Evolutionary conservation across 2,113 vertebrate species (phyloP).

Genomic region (Phalacrocorax aristotelis): DNA sequence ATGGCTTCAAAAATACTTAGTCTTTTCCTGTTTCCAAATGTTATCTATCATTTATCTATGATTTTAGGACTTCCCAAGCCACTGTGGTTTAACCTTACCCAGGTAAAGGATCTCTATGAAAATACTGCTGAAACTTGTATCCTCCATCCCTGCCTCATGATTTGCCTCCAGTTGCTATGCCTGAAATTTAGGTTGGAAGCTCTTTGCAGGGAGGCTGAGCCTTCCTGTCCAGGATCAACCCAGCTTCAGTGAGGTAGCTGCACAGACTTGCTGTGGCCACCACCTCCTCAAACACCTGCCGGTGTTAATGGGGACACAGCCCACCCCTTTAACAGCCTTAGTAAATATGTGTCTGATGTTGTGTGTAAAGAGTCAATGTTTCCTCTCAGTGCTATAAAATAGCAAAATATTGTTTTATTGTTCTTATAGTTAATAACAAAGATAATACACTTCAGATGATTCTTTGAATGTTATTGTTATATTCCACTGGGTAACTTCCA

Average conservation of each 20-base stretch:
- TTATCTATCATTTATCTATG: not conserved
- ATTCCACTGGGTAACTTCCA: not conserved
- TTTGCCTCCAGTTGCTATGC: not conserved
- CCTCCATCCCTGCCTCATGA: not conserved
- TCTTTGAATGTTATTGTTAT: not conserved
- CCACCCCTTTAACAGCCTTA: not conserved
- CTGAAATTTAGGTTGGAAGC: not conserved
- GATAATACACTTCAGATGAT: not conserved
- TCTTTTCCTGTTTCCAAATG: not conserved
- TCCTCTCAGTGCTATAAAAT: not conserved
- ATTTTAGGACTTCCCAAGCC: not conserved
- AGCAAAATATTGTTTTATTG: not conserved
- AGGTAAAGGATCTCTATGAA: not conserved
- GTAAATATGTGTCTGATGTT: not conserved
- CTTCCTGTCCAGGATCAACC: accelerated
- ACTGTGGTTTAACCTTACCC: not conserved
- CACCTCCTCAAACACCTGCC: too few species aligned
- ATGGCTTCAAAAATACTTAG: not conserved
- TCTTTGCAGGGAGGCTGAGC: not conserved
- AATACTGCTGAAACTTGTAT: not conserved
- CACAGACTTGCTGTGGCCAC: accelerated
- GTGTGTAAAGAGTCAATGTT: not conserved
- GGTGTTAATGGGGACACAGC: accelerated
- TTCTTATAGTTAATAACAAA: not conserved
- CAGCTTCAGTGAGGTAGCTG: not conserved